phyloP scores from a whole-genome alignment of 2,888 invertebrate species.

The Scotopteryx bipunctaria region DNA sequence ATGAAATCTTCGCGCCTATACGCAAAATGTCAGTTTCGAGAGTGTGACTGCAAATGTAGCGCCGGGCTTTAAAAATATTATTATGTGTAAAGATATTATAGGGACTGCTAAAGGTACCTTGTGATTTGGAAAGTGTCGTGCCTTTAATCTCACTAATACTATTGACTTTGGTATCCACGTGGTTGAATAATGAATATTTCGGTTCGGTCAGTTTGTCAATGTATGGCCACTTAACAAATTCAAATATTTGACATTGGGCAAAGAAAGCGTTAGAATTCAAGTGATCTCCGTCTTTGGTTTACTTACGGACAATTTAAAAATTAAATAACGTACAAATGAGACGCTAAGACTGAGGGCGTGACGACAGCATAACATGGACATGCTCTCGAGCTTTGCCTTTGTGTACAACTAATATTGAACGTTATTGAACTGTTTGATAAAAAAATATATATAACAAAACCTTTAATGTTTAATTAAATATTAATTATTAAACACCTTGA shows the following conservation, averaged over 20 bases:
- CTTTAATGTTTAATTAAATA: no score
- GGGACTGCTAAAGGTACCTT: background rate
- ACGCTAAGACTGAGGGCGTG: slow-evolving; percentile 65
- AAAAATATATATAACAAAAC: no score
- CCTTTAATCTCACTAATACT: slow-evolving; percentile 32
- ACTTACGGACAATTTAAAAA: slow-evolving; percentile 80
- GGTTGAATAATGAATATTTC: slow-evolving; percentile 78
- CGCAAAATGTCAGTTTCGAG: no score
- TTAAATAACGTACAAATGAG: slow-evolving; percentile 78
- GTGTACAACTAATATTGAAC: no score
- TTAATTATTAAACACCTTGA: no score
- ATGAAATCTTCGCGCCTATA: no score
- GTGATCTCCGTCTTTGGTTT: slow-evolving; percentile 78
- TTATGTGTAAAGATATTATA: background rate
- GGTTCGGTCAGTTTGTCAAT: slow-evolving; percentile 75
- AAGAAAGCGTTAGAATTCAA: slow-evolving; percentile 84
- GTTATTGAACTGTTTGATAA: no score
- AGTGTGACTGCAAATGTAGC: no score
- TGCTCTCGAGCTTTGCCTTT: background rate
- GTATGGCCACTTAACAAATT: slow-evolving; percentile 81
- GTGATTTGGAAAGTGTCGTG: slow-evolving; percentile 21
- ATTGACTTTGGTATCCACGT: slow-evolving; percentile 44
- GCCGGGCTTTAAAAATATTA: no score
- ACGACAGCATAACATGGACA: slow-evolving; percentile 57
- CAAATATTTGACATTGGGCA: slow-evolving; percentile 81